Evolutionary conservation across 2,888 invertebrate species (phyloP), one percentile per base, ranked within the genome.

Genomic region (Chymomyza amoena): DNA sequence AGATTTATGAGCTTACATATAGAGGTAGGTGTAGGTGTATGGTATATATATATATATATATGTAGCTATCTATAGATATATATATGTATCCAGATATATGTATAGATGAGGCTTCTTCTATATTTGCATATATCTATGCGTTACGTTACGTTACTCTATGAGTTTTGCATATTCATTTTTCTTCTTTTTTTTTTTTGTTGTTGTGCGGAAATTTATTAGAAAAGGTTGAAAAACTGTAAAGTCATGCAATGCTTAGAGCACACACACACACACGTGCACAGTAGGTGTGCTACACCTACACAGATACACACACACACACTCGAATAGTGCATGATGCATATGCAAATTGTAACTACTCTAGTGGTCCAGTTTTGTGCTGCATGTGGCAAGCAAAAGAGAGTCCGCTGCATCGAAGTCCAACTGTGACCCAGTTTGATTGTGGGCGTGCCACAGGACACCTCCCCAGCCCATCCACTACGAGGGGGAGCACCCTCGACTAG

Each of bases 371-470:
- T 45, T 13, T n/a, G 52, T n/a, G 52, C 18, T 18, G 52, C 52
- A 18, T 9, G 16, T 13, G 52, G 18, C 52, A 54, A 13, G 4
- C 51, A 16, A n/a, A 16, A n/a, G 18, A 13, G 39, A 10, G 39
- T 45, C 39, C 39, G 39, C 39, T 13, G 39, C 39, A 45, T 45
- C 57, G 64, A 56, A 66, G 52, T 62, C 16, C 66, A 57, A 59
- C 65, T 76, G 73, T 83, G 83, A 84, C 83, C 83, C 83, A 84
- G 79, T 84, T 84, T 84, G 85, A 77, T 80, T 83, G 87, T 81
- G 85, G 77, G 74, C 77, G 70, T 69, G 69, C 59, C 72, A 72
- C 70, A 70, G 63, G 20, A 32, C 6, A 28, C n/a, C n/a, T n/a
- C n/a, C n/a, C n/a, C n/a, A n/a, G n/a, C n/a, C 65, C 68, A 66